Evolutionary conservation across 2,113 vertebrate species (phyloP), one percentile per base, ranked within the genome.

Genomic region (Arizona elegans): DNA sequence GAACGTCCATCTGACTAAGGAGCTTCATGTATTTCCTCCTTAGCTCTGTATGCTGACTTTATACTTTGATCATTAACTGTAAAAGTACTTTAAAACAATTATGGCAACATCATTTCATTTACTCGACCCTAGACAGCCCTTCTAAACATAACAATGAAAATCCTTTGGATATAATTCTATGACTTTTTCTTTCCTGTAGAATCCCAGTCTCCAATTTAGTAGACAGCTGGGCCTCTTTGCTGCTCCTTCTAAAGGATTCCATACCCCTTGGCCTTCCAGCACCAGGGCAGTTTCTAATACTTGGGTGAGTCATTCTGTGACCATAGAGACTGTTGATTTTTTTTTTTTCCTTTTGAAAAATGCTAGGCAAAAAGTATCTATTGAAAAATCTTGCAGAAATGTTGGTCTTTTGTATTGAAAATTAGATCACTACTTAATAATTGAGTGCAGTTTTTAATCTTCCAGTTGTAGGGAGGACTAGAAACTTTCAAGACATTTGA

Each of bases 211-310:
- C 99, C 93, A 99, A 98, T 96, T 97, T 99, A 96, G 98, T 99
- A 75, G 99, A 99, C 59, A 99, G 99, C 95, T 99, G 99, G 99
- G 98, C 98, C 2, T 99, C 99, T 70, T 96, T 99, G 92, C 95
- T 99, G 91, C 97, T 98, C 3, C 98, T 99, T 89, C 97, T 99
- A 21, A 99, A 99, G 97, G 99, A 99, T 95, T 99, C 99, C 1
- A 97, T 99, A 55, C 99, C 99, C 93, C 98, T 99, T 87, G 98
- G 98, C 93, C 98, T 99, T 86, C 99, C 99, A 87, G 98, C 99
- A 62, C 99, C 99, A 0, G 99, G 99, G 95, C 99, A 99, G 94
- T 99, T 99, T 96, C 98, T 99, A 17, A 98, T 99, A 93, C 98
- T 99, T 55, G 99, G 99, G 99, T 99, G 97, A 94, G 98, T 95